Evolutionary conservation across 2,797 vertebrate genomes (phyloP).

Genomic region (Sciurus carolinensis): DNA sequence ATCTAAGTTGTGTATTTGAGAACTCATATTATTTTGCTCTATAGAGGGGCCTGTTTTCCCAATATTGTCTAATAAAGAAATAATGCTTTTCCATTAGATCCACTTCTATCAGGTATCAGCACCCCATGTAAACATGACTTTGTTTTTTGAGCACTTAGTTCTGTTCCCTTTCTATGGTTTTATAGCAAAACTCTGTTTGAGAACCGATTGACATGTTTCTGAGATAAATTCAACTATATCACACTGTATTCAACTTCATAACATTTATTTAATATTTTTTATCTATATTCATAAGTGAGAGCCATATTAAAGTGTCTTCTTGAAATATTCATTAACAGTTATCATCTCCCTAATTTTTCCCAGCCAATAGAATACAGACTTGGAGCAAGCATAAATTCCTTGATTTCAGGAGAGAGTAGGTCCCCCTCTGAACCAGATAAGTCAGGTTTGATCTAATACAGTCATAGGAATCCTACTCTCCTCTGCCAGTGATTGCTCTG

Average conservation of each 20-base stretch:
- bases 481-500: not conserved
- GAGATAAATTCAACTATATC: not conserved
- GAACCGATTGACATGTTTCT: not conserved
- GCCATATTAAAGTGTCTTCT: constrained; percentile 19
- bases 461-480: not conserved
- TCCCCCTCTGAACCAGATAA: not conserved
- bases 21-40: not conserved
- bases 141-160: not conserved
- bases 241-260: constrained; percentile 24
- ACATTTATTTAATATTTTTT: not conserved
- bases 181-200: not conserved
- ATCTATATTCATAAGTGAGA: not conserved
- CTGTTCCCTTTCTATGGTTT: constrained; percentile 4
- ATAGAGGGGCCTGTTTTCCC: not conserved
- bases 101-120: not conserved
- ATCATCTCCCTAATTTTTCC: not conserved
- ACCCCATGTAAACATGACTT: not conserved
- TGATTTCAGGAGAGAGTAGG: not conserved
- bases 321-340: not conserved
- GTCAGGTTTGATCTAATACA: not conserved
- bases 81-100: not conserved
- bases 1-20: not conserved
- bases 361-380: not conserved
- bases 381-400: not conserved
- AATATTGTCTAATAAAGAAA: constrained; percentile 12